These are phyloP conservation scores for Dinoponera quadriceps DNA, from an alignment of 1,140 invertebrate genomes.

Conservation along the genomic window DNA sequence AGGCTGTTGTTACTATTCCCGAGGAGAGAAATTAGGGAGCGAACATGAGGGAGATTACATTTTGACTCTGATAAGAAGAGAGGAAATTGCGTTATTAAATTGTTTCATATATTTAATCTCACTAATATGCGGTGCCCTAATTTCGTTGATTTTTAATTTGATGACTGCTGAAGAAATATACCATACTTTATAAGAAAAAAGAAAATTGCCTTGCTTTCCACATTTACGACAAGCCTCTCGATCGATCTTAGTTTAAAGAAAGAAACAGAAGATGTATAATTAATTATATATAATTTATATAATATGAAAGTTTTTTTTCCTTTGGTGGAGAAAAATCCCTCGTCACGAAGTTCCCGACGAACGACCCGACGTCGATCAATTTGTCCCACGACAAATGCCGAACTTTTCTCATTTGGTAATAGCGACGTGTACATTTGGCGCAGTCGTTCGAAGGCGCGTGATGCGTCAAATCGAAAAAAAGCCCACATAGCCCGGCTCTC, in stretches of 20 bases:
- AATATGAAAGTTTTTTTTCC: neutral
- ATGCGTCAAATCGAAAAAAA: constrained; percentile 2
- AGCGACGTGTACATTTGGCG: neutral
- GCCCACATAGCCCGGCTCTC: neutral
- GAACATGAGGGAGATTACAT: neutral
- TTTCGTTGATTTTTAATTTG: too few species aligned
- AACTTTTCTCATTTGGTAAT: constrained; percentile 45
- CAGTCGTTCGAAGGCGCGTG: neutral
- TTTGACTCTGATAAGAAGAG: too few species aligned
- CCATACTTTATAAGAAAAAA: too few species aligned
- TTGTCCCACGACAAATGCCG: neutral
- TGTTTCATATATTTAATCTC: too few species aligned
- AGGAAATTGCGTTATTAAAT: too few species aligned
- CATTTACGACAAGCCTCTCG: too few species aligned
- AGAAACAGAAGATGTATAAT: too few species aligned
- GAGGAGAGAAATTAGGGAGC: neutral
- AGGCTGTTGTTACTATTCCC: neutral
- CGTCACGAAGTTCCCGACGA: neutral
- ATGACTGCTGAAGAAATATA: too few species aligned
- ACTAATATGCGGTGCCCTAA: too few species aligned
- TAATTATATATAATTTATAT: constrained; percentile 1
- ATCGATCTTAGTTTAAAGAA: neutral
- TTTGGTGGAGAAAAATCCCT: neutral
- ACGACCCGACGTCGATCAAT: constrained; percentile 10
- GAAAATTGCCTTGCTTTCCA: too few species aligned